Evolutionary conservation across 2,888 invertebrate species (phyloP).

Genomic region (Eulithis testata): DNA sequence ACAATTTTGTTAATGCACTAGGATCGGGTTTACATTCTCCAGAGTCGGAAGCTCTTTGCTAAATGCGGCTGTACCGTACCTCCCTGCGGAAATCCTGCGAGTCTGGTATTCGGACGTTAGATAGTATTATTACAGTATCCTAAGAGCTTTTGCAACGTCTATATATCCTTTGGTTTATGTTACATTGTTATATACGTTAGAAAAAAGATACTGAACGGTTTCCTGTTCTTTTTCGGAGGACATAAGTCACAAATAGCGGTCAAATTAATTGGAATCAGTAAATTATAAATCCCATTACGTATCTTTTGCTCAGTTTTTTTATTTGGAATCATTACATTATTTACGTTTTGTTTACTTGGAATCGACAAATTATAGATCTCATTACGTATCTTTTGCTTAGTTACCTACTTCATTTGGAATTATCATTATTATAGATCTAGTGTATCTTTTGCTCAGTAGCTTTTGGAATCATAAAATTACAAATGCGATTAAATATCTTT

Average conservation of each 20-base stretch:
- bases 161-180: constrained; percentile 3
- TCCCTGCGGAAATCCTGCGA: constrained; percentile 36
- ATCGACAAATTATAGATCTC: too few relatives aligned
- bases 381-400: too few relatives aligned
- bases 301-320: too few relatives aligned
- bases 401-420: too few relatives aligned
- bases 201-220: not conserved
- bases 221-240: not conserved
- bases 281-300: not conserved
- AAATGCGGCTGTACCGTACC: constrained; percentile 32
- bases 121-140: constrained; percentile 27
- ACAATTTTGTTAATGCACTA: constrained; percentile 28
- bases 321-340: too few relatives aligned
- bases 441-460: too few relatives aligned
- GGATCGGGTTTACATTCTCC: constrained; percentile 31
- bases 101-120: constrained; percentile 28
- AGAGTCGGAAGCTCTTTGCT: constrained; percentile 38
- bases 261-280: not conserved
- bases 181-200: not conserved
- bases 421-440: too few relatives aligned
- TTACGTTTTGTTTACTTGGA: too few relatives aligned
- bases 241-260: not conserved
- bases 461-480: not conserved
- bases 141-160: constrained; percentile 7
- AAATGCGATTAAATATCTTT: too few relatives aligned